A percentile compares a stretch with the other conserved stretches of the same genome.
phyloP scores from a whole-genome alignment of 2,113 vertebrate species.

The Elanoides forficatus region DNA sequence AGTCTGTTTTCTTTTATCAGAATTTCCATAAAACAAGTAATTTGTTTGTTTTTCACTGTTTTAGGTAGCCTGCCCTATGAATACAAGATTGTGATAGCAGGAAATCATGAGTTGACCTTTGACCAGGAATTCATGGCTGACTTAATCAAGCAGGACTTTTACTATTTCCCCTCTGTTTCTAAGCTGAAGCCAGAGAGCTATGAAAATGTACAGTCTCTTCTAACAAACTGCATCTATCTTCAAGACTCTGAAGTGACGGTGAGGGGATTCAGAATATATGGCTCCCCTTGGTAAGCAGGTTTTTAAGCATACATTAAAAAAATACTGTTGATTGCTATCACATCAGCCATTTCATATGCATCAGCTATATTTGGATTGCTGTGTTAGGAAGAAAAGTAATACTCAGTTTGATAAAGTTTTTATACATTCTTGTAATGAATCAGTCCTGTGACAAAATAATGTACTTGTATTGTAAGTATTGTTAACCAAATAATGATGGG shows the following conservation, averaged over 20 bases:
- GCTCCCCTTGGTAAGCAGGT: slow-evolving; percentile 91
- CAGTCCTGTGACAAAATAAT: slow-evolving; percentile 4
- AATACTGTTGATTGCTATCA: slow-evolving; percentile 10
- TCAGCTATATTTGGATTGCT: background rate
- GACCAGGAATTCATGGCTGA: slow-evolving; percentile 99
- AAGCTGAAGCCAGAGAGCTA: slow-evolving; percentile 97
- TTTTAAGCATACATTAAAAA: slow-evolving; percentile 37
- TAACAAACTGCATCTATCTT: slow-evolving; percentile 98
- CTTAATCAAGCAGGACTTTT: slow-evolving; percentile 98
- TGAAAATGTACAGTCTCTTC: slow-evolving; percentile 93
- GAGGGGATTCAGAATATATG: slow-evolving; percentile 91
- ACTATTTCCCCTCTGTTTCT: slow-evolving; percentile 95
- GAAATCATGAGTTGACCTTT: slow-evolving; percentile 96
- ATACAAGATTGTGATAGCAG: slow-evolving; percentile 95
- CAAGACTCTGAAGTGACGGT: slow-evolving; percentile 95
- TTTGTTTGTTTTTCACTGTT: slow-evolving; percentile 48
- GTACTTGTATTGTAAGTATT: background rate
- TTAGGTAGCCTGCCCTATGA: slow-evolving; percentile 93
- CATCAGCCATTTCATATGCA: background rate
- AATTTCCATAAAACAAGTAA: slow-evolving; percentile 3
- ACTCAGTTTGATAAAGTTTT: background rate
- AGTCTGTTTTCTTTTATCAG: background rate
- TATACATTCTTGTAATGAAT: background rate
- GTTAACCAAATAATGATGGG: background rate
- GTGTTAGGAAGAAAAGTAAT: background rate